Percentiles rank a stretch among this genome's conserved stretches.
phyloP scores from a whole-genome alignment of 2,888 invertebrate species.

The Callimorpha dominula region DNA sequence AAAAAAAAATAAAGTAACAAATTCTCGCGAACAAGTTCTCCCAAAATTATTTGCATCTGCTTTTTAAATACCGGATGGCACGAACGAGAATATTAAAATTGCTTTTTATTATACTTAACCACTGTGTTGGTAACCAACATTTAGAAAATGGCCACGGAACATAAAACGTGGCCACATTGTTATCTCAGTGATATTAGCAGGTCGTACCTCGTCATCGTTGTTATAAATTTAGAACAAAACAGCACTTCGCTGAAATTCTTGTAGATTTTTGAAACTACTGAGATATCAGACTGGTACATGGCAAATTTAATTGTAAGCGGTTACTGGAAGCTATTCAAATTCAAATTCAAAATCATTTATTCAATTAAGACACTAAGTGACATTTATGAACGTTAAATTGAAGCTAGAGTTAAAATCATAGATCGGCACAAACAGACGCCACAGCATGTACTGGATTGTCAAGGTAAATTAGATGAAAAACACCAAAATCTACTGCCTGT shows the following conservation, averaged over 20 bases:
- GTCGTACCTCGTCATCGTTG: slow-evolving; percentile 20
- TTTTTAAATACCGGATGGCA: slow-evolving; percentile 69
- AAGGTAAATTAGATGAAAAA: too few relatives aligned
- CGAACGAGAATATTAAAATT: slow-evolving; percentile 61
- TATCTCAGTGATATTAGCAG: slow-evolving; percentile 28
- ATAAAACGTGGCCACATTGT: slow-evolving; percentile 40
- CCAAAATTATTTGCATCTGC: slow-evolving; percentile 67
- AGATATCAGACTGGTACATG: background rate
- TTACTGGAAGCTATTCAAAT: background rate
- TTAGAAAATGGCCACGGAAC: slow-evolving; percentile 54
- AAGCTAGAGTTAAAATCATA: too few relatives aligned
- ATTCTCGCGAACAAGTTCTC: slow-evolving; percentile 44
- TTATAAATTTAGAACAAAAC: slow-evolving; percentile 14
- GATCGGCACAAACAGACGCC: too few relatives aligned
- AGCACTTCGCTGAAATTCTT: background rate
- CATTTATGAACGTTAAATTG: too few relatives aligned
- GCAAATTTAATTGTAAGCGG: background rate
- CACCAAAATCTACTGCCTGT: too few relatives aligned
- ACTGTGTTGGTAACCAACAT: slow-evolving; percentile 53
- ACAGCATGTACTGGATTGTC: too few relatives aligned
- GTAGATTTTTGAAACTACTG: background rate
- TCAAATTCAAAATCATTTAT: too few relatives aligned
- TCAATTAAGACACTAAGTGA: too few relatives aligned
- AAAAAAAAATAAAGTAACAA: slow-evolving; percentile 20
- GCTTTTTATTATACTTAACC: slow-evolving; percentile 65